Evolutionary conservation across 2,888 invertebrate species (phyloP).

Genomic region (Hydriomena furcata): DNA sequence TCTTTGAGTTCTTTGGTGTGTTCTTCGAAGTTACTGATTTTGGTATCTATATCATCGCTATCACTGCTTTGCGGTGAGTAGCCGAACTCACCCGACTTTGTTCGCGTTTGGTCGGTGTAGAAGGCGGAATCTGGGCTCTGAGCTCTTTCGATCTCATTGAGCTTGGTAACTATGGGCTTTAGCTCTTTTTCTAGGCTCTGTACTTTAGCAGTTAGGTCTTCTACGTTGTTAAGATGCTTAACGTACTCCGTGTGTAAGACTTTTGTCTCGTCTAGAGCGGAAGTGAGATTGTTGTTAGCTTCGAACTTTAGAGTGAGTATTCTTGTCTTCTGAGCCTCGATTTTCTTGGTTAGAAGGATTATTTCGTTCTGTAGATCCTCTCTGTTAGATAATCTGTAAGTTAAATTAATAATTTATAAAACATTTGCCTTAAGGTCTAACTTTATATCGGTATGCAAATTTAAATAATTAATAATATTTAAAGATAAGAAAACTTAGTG

Average conservation of each 20-base stretch:
- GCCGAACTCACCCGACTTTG: conserved; percentile 76
- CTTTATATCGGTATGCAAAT: too few relatives aligned
- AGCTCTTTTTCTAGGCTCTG: conserved; percentile 87
- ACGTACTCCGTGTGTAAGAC: conserved; percentile 86
- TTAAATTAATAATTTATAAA: too few relatives aligned
- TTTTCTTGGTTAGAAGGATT: conserved; percentile 85
- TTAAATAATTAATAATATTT: too few relatives aligned
- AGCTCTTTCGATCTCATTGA: conserved; percentile 72
- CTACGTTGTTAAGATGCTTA: conserved; percentile 78
- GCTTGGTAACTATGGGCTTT: conserved; percentile 70
- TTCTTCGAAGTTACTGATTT: conserved; percentile 64
- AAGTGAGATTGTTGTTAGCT: conserved; percentile 85
- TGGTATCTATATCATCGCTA: conserved; percentile 70
- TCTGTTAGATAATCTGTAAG: conserved; percentile 87
- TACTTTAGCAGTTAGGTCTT: conserved; percentile 86
- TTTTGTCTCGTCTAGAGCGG: conserved; percentile 88
- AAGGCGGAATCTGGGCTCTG: conserved; percentile 79
- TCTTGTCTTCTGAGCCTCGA: conserved; percentile 86
- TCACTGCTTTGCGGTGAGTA: conserved; percentile 78
- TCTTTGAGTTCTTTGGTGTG: conserved; percentile 72
- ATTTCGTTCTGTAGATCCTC: conserved; percentile 93
- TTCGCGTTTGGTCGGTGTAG: conserved; percentile 81
- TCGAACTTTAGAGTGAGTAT: conserved; percentile 87
- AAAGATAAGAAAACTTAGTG: too few relatives aligned
- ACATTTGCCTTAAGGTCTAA: too few relatives aligned